phyloP scores from a whole-genome alignment of 2,797 vertebrate genomes.

The Scolopax bukidnonensis region DNA sequence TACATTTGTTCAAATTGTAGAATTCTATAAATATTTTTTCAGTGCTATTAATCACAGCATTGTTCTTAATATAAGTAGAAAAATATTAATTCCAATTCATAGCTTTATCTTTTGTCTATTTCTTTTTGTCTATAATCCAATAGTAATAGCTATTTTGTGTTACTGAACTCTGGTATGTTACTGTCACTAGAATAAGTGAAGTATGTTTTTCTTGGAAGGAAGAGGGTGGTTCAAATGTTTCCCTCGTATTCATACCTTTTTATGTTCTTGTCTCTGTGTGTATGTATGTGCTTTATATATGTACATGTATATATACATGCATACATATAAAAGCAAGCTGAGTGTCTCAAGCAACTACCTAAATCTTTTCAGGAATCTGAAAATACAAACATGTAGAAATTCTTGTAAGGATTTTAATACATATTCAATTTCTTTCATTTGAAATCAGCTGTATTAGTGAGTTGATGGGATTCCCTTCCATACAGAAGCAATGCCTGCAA shows the following conservation, averaged over 20 bases:
- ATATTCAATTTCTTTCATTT: background rate
- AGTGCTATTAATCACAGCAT: background rate
- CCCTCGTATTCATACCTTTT: fast-evolving
- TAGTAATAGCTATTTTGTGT: background rate
- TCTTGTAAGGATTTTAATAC: background rate
- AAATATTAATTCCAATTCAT: background rate
- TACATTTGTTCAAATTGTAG: background rate
- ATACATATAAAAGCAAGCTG: fast-evolving
- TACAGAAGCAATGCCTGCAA: background rate
- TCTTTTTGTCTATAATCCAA: background rate
- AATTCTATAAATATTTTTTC: background rate
- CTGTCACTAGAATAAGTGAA: background rate
- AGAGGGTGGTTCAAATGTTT: background rate
- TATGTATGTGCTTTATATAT: background rate
- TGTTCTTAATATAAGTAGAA: background rate
- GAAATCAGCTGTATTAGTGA: background rate
- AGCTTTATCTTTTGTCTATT: background rate
- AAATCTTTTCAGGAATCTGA: background rate
- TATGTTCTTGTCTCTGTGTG: background rate
- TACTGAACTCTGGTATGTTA: background rate
- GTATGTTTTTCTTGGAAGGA: background rate
- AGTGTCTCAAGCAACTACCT: background rate
- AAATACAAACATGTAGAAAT: background rate
- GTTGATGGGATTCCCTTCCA: background rate
- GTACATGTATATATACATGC: fast-evolving